Percentiles rank a stretch among this genome's conserved stretches.
phyloP scores from a whole-genome alignment of 2,797 vertebrate genomes.

The Chloroceryle amazona region DNA sequence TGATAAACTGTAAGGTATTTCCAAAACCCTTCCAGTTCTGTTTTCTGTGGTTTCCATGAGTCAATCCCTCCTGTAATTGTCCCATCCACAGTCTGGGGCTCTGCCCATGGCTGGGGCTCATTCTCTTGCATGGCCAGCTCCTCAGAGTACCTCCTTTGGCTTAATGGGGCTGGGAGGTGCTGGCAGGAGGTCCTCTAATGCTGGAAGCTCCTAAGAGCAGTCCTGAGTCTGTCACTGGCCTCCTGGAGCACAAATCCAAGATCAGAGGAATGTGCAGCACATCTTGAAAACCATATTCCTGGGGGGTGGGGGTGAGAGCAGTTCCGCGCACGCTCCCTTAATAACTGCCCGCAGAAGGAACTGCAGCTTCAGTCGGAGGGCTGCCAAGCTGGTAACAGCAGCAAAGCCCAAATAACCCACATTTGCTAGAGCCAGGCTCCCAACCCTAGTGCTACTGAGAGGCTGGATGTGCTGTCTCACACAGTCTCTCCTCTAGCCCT shows the following conservation, averaged over 20 bases:
- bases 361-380: rapidly evolving
- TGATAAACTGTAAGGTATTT: neutral
- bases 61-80: neutral
- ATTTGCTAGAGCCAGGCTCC: neutral
- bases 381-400: neutral
- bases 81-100: neutral
- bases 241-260: neutral
- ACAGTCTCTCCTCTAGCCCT: rapidly evolving
- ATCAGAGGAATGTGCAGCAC: neutral
- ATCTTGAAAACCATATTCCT: neutral
- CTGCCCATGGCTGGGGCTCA: neutral
- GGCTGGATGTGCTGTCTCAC: neutral
- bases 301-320: neutral
- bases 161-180: neutral
- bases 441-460: neutral
- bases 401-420: constrained; percentile 9
- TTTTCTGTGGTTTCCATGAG: neutral
- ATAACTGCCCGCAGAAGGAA: neutral
- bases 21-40: neutral
- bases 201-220: neutral
- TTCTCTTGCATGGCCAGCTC: neutral
- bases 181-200: neutral
- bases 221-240: neutral
- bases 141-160: neutral
- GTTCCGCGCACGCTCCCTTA: neutral